Evolutionary conservation across 1,140 invertebrate species (phyloP).

Genomic region (Planococcus citri): DNA sequence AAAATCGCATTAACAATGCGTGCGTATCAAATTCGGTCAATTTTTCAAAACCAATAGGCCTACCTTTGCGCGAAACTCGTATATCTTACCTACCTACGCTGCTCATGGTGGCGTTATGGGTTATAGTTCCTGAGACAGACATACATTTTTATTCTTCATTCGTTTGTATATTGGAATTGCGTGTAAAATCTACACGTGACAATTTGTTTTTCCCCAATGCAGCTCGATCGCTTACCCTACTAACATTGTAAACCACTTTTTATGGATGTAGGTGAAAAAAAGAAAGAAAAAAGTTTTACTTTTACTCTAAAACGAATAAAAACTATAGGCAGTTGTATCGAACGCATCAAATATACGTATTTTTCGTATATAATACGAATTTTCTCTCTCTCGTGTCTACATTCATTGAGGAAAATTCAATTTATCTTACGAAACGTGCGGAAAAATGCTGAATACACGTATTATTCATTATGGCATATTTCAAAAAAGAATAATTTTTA

Average conservation of each 20-base stretch:
- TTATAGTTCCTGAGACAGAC: background rate
- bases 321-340: too few relatives aligned
- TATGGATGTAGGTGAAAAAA: background rate
- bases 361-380: too few relatives aligned
- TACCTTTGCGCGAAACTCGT: too few relatives aligned
- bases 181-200: background rate
- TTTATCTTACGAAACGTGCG: too few relatives aligned
- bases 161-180: background rate
- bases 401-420: too few relatives aligned
- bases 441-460: background rate
- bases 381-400: too few relatives aligned
- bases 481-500: background rate
- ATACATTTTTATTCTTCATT: background rate
- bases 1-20: background rate
- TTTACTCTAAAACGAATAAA: too few relatives aligned
- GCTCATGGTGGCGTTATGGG: background rate
- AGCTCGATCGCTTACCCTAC: background rate
- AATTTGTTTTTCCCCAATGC: background rate
- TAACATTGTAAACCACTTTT: background rate
- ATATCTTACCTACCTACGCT: too few relatives aligned
- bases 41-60: background rate
- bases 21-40: background rate
- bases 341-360: too few relatives aligned
- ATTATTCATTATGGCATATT: constrained; percentile 2
- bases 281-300: background rate